These are phyloP conservation scores for Galleria mellonella DNA, from an alignment of 1,140 invertebrate species.

Conservation along the genomic window DNA sequence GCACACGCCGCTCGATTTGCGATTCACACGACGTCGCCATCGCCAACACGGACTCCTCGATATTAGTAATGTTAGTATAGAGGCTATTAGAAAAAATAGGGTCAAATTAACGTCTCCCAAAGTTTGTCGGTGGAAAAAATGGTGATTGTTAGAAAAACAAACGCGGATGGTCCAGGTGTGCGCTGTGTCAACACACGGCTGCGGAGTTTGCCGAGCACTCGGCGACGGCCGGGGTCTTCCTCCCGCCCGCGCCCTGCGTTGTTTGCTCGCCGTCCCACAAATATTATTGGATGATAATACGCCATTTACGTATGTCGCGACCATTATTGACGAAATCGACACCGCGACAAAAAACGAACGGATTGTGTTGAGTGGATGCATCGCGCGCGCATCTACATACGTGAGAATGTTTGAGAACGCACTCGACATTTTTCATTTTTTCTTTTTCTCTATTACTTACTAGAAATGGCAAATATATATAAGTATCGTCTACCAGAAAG, in stretches of 20 bases:
- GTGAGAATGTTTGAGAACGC: no score
- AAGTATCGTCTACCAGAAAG: no score
- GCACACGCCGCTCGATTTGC: neutral
- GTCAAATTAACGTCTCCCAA: slow-evolving; percentile 41
- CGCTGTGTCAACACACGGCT: slow-evolving; percentile 21
- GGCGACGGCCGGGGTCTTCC: neutral
- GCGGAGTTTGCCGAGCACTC: slow-evolving; percentile 11
- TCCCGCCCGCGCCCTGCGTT: slow-evolving; percentile 4
- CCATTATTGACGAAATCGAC: slow-evolving; percentile 22
- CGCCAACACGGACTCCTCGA: slow-evolving; percentile 6
- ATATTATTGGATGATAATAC: slow-evolving; percentile 54
- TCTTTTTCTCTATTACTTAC: no score
- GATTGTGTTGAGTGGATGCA: neutral
- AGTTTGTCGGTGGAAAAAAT: slow-evolving; percentile 35
- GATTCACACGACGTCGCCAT: neutral
- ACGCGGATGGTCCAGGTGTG: slow-evolving; percentile 41
- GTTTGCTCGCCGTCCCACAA: slow-evolving; percentile 29
- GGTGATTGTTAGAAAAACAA: slow-evolving; percentile 43
- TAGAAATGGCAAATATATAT: no score
- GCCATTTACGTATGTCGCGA: slow-evolving; percentile 39
- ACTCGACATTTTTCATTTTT: no score
- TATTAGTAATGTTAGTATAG: slow-evolving; percentile 21
- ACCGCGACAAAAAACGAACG: slow-evolving; percentile 6
- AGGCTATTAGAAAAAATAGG: slow-evolving; percentile 38
- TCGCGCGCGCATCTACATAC: no score